Evolutionary conservation across 2,797 vertebrate genomes (phyloP), one percentile per base, ranked within the genome.

Genomic region (Helostoma temminkii): DNA sequence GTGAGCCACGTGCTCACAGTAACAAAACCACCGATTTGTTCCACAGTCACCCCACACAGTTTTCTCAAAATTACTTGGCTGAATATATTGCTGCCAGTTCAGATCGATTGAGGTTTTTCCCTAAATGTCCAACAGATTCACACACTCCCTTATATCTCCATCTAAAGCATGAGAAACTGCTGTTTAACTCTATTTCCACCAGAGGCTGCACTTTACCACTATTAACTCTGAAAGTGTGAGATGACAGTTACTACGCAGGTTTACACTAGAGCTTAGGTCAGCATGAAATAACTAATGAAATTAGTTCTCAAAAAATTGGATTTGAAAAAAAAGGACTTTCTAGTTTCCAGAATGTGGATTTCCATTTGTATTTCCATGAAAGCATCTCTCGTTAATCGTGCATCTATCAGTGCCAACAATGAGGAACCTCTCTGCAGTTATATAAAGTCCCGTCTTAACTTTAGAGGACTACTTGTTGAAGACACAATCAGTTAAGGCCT

Each of bases 201-300:
- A 78, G 86, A 65, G 59, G 71, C 19, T 42, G 14, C 45, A 34
- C 41, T 63, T 53, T 1, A 47, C 46, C 37, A 21, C 0, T 3
- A 2, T 39, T 52, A 34, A 34, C n/a, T 30, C 1, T 34, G 8
- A 8, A 34, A 24, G 24, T 8, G 10, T 15, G 18, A 19, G 6
- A 22, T 6, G n/a, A 25, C 18, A 22, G n/a, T 9, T 12, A 5
- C 37, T 18, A 10, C 18, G 9, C n/a, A 42, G 5, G 34, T 21
- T n/a, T 19, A 50, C 32, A 30, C 4, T 0, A 12, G 12, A 16
- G 28, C 28, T 45, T 1, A 12, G 21, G 12, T n/a, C 1, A 7
- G 3, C 36, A 2, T 28, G 18, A 5, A 18, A 41, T 1, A 28
- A 28, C 3, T 30, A 30, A 30, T 30, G 28, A 30, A 30, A 30